phyloP scores from a whole-genome alignment of 2,888 invertebrate species.

The Mesorhabditis spiculigera region DNA sequence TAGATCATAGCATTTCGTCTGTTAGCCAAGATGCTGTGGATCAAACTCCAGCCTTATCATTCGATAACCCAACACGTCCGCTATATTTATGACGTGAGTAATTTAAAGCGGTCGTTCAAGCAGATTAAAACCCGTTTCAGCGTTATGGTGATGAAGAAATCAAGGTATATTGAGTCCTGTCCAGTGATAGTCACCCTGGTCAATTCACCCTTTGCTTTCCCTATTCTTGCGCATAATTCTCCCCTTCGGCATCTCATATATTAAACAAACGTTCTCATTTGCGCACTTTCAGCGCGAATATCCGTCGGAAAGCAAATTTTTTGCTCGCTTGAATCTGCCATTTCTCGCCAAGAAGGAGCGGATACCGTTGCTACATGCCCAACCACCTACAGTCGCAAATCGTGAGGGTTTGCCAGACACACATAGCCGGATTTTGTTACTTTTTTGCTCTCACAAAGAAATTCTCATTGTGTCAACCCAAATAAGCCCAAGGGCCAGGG shows the following conservation, averaged over 20 bases:
- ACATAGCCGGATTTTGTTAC: too few relatives aligned
- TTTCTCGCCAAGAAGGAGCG: neutral
- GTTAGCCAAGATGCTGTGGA: slow-evolving; percentile 44
- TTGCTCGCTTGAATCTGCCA: neutral
- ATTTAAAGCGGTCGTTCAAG: neutral
- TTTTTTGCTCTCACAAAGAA: too few relatives aligned
- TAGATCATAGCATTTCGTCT: slow-evolving; percentile 51
- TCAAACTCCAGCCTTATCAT: slow-evolving; percentile 50
- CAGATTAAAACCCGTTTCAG: neutral
- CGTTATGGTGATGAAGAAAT: slow-evolving; percentile 4
- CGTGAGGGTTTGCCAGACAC: too few relatives aligned
- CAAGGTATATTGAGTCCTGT: neutral
- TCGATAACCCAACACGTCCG: slow-evolving; percentile 54
- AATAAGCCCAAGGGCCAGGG: too few relatives aligned
- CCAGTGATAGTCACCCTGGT: too few relatives aligned
- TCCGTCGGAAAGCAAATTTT: neutral
- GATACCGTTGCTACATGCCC: neutral
- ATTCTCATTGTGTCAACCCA: too few relatives aligned
- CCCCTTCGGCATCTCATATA: too few relatives aligned
- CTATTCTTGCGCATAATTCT: too few relatives aligned
- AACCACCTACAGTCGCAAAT: too few relatives aligned
- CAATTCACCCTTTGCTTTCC: too few relatives aligned
- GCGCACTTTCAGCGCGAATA: neutral
- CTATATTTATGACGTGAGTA: slow-evolving; percentile 43
- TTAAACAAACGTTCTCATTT: too few relatives aligned